phyloP scores from a whole-genome alignment of 2,113 vertebrate species.

The Odontophorus gujanensis region DNA sequence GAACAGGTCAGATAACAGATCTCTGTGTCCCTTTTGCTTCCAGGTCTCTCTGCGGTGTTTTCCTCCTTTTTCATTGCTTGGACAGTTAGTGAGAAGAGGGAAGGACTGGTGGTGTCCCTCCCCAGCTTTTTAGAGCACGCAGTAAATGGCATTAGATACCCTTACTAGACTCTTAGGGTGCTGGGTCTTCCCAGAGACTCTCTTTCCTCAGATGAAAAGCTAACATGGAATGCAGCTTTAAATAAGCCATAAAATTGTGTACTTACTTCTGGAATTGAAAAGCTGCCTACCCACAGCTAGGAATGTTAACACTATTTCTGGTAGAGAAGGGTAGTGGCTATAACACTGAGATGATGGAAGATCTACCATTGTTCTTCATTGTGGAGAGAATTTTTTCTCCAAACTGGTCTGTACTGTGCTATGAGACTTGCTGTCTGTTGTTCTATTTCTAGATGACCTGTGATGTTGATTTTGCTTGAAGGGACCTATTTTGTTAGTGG shows the following conservation, averaged over 20 bases:
- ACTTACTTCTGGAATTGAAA: not conserved
- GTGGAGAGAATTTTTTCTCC: not conserved
- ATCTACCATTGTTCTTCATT: not conserved
- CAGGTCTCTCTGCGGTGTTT: not conserved
- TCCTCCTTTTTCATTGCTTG: not conserved
- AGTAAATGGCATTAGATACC: not conserved
- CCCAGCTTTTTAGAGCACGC: not conserved
- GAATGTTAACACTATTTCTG: not conserved
- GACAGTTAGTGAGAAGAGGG: not conserved
- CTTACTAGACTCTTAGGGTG: not conserved
- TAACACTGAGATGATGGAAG: not conserved
- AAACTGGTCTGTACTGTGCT: not conserved
- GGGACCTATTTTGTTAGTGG: not conserved
- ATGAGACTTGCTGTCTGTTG: not conserved
- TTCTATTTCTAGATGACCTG: not conserved
- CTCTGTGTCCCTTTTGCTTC: not conserved
- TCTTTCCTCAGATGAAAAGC: not conserved
- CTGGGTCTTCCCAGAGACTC: not conserved
- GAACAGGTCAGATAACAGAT: constrained; percentile 83
- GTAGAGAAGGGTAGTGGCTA: not conserved
- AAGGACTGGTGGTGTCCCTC: not conserved
- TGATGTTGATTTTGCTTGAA: not conserved
- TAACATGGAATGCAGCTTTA: not conserved
- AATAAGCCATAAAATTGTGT: not conserved
- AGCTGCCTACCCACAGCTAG: not conserved